Base-by-base conservation (phyloP, 1,140 invertebrate genomes). In the Cepaea nemoralis region DNA sequence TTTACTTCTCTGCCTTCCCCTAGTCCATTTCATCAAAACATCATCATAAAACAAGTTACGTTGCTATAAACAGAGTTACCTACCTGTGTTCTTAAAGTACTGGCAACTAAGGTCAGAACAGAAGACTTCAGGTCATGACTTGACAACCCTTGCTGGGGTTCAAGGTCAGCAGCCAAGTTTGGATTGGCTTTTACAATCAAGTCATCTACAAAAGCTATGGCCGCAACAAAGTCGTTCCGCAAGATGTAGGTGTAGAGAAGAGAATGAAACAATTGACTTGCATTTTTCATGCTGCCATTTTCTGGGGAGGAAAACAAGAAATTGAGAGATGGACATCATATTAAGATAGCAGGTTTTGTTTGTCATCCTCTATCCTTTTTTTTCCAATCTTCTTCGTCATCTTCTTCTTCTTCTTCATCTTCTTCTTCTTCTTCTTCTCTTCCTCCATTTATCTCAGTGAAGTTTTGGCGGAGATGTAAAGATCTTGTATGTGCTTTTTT, bases 171-270 rank as follows among this genome's bases (percentile, higher is more conserved):
- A 6, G 75, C 79, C 0, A 87, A 73, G 45, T 84, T 84, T 42
- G 40, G 31, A 27, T 83, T 86, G 59, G 85, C 86, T 74, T 89
- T 86, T 16, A 89, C 82, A 45, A 91, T 84, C 6, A 90, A 82
- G 40, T 66, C 85, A 71, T 91, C 89, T 0, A 90, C 82, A 83
- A 91, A 87, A 31, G 88, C 86, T 16, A 90, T 75, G 14, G 87
- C 87, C 55, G 86, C 69, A 37, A 71, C 73, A 1, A 91, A 82
- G 22, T 90, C 86, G 66, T 86, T 87, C 12, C 85, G 85, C 40
- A 87, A 75, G 1, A 91, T 82, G 77, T 87, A 88, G 0, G 90
- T 89, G 84, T 89, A 91, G 35, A 91, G 85, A 8, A 90, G 85
- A n/a, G 89, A 86, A 70, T 90, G 89, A 12, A 89, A 80, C 59